Evolutionary conservation across 2,888 invertebrate genomes (phyloP).

Genomic region (Sylvicola cinctus): DNA sequence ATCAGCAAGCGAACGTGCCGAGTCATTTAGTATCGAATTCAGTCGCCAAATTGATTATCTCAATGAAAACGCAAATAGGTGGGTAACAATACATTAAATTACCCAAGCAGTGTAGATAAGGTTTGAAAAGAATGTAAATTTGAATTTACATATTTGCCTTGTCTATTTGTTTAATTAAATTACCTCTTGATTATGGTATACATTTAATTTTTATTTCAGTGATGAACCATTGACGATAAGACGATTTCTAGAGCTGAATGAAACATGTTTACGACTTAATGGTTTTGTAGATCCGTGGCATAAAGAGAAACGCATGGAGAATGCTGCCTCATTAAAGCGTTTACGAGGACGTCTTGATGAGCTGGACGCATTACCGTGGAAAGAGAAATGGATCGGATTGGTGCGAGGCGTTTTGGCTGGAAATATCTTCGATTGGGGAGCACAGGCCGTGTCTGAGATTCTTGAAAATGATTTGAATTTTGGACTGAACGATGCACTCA

Average conservation of each 20-base stretch:
- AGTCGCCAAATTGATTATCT: slow-evolving; percentile 35
- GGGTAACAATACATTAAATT: slow-evolving; percentile 24
- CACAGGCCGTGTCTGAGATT: slow-evolving; percentile 69
- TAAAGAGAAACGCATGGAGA: slow-evolving; percentile 74
- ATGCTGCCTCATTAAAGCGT: slow-evolving; percentile 51
- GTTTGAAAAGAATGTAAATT: too few relatives aligned
- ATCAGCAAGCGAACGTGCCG: slow-evolving; percentile 58
- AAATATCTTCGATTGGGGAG: slow-evolving; percentile 97
- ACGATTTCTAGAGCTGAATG: slow-evolving; percentile 76
- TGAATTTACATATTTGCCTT: too few relatives aligned
- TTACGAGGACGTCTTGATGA: slow-evolving; percentile 43
- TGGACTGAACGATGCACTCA: slow-evolving; percentile 62
- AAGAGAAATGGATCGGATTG: slow-evolving; percentile 39
- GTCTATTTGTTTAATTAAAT: too few relatives aligned
- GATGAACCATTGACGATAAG: slow-evolving; percentile 75
- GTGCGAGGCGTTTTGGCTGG: slow-evolving; percentile 50
- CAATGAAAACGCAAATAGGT: slow-evolving; percentile 38
- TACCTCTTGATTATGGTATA: too few relatives aligned
- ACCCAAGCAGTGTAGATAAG: too few relatives aligned
- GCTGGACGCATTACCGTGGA: slow-evolving; percentile 44
- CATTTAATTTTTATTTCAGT: slow-evolving; percentile 17
- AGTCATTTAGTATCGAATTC: slow-evolving; percentile 66
- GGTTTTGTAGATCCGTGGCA: slow-evolving; percentile 80
- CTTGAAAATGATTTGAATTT: slow-evolving; percentile 52
- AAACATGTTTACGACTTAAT: slow-evolving; percentile 74